Evolutionary conservation across 2,888 invertebrate genomes (phyloP).

Genomic region (Acanthopleura granulata): DNA sequence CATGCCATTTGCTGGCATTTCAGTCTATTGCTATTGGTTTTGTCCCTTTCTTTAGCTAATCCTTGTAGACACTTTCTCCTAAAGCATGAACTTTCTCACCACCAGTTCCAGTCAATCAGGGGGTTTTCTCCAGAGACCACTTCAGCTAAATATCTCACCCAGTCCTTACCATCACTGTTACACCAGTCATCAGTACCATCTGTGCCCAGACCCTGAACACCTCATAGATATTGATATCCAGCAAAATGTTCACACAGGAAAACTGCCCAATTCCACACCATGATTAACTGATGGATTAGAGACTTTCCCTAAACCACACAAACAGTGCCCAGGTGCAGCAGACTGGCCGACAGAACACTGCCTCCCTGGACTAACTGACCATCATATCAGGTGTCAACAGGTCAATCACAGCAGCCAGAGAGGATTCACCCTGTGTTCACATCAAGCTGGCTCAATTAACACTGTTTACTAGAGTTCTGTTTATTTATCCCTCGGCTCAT

Average conservation of each 20-base stretch:
- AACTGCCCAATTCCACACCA: background rate
- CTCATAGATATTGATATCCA: no score
- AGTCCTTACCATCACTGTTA: no score
- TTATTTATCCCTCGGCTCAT: constrained; percentile 6
- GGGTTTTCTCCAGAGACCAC: no score
- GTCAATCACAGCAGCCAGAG: background rate
- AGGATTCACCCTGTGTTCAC: background rate
- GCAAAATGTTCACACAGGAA: background rate
- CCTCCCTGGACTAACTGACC: background rate
- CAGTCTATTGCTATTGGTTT: no score
- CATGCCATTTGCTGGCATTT: no score
- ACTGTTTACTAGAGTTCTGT: constrained; percentile 9
- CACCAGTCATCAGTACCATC: no score
- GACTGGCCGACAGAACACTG: background rate
- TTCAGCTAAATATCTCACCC: no score
- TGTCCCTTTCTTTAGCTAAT: no score
- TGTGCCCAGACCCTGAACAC: no score
- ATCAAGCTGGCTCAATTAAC: constrained; percentile 3
- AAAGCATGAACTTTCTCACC: no score
- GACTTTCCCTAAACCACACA: background rate
- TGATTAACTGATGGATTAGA: background rate
- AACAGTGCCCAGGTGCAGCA: background rate
- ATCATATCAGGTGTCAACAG: background rate
- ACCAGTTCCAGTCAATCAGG: no score
- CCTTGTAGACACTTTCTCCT: no score